Conservation (phyloP, 2,113 vertebrate species). For the Gymnarchus niloticus region DNA sequence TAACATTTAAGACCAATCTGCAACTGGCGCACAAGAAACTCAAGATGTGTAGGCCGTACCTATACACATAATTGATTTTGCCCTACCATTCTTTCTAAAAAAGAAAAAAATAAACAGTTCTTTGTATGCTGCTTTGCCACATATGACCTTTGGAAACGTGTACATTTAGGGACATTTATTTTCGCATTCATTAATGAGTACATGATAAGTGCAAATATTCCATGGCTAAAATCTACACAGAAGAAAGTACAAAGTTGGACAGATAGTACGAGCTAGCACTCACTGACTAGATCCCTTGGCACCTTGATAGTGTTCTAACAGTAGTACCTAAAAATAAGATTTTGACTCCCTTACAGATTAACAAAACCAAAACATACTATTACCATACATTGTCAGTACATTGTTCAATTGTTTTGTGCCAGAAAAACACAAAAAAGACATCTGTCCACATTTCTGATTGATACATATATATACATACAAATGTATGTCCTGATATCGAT, state of each 20-base stretch:
- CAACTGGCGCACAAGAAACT: neutral
- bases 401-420: constrained; percentile 78
- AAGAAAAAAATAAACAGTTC: neutral
- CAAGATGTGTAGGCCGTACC: neutral
- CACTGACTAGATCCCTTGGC: constrained; percentile 74
- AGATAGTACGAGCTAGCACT: constrained; percentile 86
- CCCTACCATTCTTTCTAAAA: neutral
- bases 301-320: constrained; percentile 76
- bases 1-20: neutral
- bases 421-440: constrained; percentile 75
- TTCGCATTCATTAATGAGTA: constrained; percentile 97
- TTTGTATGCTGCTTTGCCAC: neutral
- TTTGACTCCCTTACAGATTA: constrained; percentile 75
- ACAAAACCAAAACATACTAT: constrained; percentile 85
- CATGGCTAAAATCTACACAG: constrained; percentile 87
- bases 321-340: constrained; percentile 81
- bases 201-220: constrained; percentile 93
- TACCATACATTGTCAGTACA: constrained; percentile 73
- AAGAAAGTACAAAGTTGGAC: constrained; percentile 92
- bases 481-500: constrained; percentile 1
- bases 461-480: constrained; percentile 63
- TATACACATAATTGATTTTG: neutral
- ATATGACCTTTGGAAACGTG: constrained; percentile 22
- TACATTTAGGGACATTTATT: constrained; percentile 98
- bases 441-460: constrained; percentile 73